Conservation (phyloP, 2,888 invertebrate genomes). For the Mongoloraphidia duomilia region DNA sequence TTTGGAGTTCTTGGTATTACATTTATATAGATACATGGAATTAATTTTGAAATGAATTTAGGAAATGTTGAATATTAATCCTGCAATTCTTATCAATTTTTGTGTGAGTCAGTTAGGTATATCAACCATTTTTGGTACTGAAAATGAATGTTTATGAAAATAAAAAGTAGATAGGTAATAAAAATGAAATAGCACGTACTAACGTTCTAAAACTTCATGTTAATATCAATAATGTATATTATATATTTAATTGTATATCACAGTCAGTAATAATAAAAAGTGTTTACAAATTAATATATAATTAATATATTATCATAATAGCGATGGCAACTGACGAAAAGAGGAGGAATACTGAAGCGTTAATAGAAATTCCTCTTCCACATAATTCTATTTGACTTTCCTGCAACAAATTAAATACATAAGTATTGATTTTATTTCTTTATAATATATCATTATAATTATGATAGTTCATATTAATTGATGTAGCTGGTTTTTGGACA, state of each 20-base stretch:
- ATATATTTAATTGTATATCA: not conserved
- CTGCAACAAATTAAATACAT: not conserved
- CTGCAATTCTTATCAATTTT: no score
- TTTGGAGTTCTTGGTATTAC: no score
- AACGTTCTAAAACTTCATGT: not conserved
- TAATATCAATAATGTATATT: slow-evolving; percentile 1
- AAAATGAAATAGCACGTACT: not conserved
- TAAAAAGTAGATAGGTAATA: not conserved
- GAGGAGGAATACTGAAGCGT: not conserved
- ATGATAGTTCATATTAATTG: no score
- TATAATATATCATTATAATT: no score
- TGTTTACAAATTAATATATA: no score
- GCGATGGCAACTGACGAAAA: not conserved
- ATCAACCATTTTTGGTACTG: no score
- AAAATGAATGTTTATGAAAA: not conserved
- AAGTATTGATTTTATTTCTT: not conserved
- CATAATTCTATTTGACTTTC: not conserved
- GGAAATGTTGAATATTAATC: no score
- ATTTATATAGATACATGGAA: no score
- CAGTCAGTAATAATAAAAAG: not conserved
- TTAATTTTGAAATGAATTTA: no score
- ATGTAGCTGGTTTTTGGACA: no score
- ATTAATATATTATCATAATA: no score
- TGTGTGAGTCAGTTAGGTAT: no score
- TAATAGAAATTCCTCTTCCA: not conserved